These are phyloP conservation scores for Melanogrammus aeglefinus DNA, from an alignment of 2,797 vertebrate genomes.

Conservation along the genomic window DNA sequence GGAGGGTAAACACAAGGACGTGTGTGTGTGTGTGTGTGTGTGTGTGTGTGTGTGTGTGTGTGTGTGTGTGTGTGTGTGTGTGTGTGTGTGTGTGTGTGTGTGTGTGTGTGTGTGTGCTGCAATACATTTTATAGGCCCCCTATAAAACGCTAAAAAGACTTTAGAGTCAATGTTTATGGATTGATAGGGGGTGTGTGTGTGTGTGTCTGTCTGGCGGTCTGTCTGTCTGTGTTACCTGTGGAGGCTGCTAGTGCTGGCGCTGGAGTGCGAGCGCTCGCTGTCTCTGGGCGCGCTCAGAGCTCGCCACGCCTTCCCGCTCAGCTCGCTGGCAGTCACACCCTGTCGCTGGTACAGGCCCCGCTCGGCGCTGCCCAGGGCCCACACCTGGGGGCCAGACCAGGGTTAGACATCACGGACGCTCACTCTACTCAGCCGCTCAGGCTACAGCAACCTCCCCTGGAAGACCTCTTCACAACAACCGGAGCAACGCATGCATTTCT, in stretches of 20 bases:
- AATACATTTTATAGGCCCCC: background rate
- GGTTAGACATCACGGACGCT: background rate
- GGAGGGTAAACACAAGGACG: background rate
- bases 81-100: too few species aligned
- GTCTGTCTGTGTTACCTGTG: slow-evolving; percentile 76
- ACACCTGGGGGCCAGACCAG: slow-evolving; percentile 73
- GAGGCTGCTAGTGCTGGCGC: slow-evolving; percentile 83
- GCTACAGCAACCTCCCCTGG: background rate
- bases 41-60: too few species aligned
- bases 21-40: too few species aligned
- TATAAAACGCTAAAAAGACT: too few species aligned
- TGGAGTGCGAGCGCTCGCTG: slow-evolving; percentile 84
- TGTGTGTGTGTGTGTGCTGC: too few species aligned
- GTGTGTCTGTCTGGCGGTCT: background rate
- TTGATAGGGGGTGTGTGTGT: background rate
- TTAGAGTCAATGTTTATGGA: background rate
- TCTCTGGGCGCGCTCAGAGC: slow-evolving; percentile 78
- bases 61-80: too few species aligned
- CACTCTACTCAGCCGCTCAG: background rate
- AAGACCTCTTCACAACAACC: background rate
- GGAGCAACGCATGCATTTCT: too few species aligned
- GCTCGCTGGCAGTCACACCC: slow-evolving; percentile 88
- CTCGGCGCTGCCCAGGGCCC: slow-evolving; percentile 85
- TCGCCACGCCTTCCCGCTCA: slow-evolving; percentile 94
- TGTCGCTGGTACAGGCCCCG: slow-evolving; percentile 87